Base-by-base conservation (phyloP, 2,888 invertebrate genomes). In the Sphaerophoria taeniata region DNA sequence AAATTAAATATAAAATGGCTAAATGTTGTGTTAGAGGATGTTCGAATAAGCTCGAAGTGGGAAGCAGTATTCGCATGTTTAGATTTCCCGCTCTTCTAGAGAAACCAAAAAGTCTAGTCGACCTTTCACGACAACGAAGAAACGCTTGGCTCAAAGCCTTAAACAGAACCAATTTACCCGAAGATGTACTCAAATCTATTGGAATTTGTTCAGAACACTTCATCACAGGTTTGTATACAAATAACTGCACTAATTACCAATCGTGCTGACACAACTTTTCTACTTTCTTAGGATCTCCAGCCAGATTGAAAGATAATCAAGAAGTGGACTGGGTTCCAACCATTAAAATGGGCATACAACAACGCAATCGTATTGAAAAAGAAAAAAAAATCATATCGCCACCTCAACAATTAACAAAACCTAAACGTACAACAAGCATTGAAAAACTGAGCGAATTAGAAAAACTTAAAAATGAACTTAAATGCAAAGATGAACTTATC, bases 61-160 rank as follows among this genome's bases (percentile, higher is more conserved):
- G 16, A 31, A 53, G 67, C 16, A 67, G 39, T 24, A 34, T 76
- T 60, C 34, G 60, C 6, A 53, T 70, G 60, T 69, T 61, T 24
- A 33, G 69, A 49, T 61, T 76, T 70, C 76, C 69, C 69, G 76
- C 76, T 33, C 67, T 75, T 7, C 56, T 61, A 33, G 43, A 61
- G 24, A 69, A 61, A 60, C 58, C 67, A 6, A 39, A 69, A 58
- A 16, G 69, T 67, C 49, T 76, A 51, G 45, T 49, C 3, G 60
- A 76, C 39, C 69, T 70, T 36, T 67, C 75, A 24, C 24, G 51
- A 4, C 16, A 47, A 9, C 61, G 60, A 43, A 70, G 60, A 43
- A 49, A 31, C 53, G 60, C 76, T 53, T 70, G 69, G 69, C 45
- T 61, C 33, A 53, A 33, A 33, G 58, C 69, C n/a, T 45, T 61